Conservation (phyloP, 2,888 invertebrate genomes). For the Leucoma salicis region DNA sequence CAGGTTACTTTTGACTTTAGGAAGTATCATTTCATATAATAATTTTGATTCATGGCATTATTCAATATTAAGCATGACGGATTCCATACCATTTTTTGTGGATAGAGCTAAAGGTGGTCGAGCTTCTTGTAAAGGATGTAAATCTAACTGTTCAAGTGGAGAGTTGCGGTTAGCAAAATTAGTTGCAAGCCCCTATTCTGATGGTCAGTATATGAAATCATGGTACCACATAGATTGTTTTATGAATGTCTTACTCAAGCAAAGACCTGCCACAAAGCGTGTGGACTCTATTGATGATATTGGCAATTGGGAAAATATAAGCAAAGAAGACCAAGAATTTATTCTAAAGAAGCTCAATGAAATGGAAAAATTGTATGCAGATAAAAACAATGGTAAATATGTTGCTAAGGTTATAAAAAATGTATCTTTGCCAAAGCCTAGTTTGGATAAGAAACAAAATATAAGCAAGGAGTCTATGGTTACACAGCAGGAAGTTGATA, state of each 20-base stretch:
- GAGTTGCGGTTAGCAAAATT: conserved; percentile 89
- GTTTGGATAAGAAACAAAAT: conserved; percentile 6
- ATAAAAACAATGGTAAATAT: conserved; percentile 76
- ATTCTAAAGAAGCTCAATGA: conserved; percentile 85
- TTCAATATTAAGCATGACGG: conserved; percentile 26
- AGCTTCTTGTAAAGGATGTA: conserved; percentile 94
- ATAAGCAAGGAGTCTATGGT: conserved; percentile 21
- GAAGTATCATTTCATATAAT: too few species aligned
- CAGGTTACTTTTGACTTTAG: too few species aligned
- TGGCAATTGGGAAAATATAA: conserved; percentile 87
- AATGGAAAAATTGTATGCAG: conserved; percentile 77
- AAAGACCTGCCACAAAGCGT: conserved; percentile 90
- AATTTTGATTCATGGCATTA: too few species aligned
- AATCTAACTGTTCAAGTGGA: conserved; percentile 88
- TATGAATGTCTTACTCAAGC: conserved; percentile 89
- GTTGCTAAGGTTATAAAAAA: conserved; percentile 65
- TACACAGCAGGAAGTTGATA: conserved; percentile 16
- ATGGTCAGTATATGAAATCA: conserved; percentile 89
- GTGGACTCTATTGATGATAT: conserved; percentile 91
- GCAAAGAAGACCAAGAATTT: conserved; percentile 85
- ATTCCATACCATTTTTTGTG: conserved; percentile 81
- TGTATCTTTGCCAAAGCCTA: conserved; percentile 37
- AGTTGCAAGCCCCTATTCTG: conserved; percentile 88
- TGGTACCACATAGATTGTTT: conserved; percentile 92
- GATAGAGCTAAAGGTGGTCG: conserved; percentile 92